Base-by-base conservation (phyloP, 2,888 invertebrate species). In the Brachyopa scutellaris region DNA sequence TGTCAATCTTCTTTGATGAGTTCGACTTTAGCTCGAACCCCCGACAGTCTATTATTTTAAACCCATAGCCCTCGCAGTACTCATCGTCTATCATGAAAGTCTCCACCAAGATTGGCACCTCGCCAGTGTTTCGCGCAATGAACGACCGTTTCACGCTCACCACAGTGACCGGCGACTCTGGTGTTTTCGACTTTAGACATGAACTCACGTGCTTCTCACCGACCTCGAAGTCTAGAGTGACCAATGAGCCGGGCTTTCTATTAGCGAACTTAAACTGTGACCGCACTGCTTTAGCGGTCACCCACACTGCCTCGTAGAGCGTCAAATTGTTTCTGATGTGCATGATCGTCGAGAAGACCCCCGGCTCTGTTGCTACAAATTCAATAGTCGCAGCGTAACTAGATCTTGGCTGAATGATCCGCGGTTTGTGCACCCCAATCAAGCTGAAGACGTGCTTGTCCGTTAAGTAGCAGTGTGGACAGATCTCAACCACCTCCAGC, bases 261-360 rank as follows among this genome's bases (percentile, higher is more conserved):
- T 96, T 97, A 17, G 95, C 97, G 86, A 98, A 95, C 87, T 95
- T 95, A 89, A 99, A 95, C 88, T 95, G 94, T 2, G 98, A 97
- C 85, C 93, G 91, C 0, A 96, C 97, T 11, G 98, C 97, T 87
- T 95, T 94, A 0, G 97, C 98, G 69, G 93, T 93, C 79, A 99
- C 90, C 87, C 95, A 93, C 21, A 98, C 92, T 1, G 95, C 94
- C 90, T 99, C 99, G 87, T 98, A 90, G 33, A 97, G 94, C 0
- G 99, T 99, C 87, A 99, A 91, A 90, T 99, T 99, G 90, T 99
- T 99, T 86, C 98, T 95, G 89, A 90, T 88, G 69, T 90, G 90
- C 31, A 91, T 84, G 6, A 91, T 84, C 0, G 90, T 90, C 55
- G 90, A 89, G 84, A 88, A 90, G 2, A 86, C 88, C 1, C 89